phyloP scores from a whole-genome alignment of 2,797 vertebrate species.

The Nannoperca obscura region DNA sequence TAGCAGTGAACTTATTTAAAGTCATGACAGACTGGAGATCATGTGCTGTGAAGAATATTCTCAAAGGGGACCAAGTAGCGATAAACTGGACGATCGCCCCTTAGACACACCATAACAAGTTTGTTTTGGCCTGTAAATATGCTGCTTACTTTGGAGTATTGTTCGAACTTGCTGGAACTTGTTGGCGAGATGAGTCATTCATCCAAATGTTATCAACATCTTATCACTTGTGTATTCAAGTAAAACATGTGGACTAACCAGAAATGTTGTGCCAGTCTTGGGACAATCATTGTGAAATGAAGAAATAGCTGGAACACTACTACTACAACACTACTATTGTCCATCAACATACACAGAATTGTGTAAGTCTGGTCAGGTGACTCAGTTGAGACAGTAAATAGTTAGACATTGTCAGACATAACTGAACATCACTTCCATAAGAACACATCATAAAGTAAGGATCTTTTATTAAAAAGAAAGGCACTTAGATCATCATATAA shows the following conservation, averaged over 20 bases:
- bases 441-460: not conserved
- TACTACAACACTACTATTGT: too few relatives aligned
- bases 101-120: not conserved
- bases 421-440: not conserved
- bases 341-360: too few relatives aligned
- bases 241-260: not conserved
- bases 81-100: constrained; percentile 18
- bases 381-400: too few relatives aligned
- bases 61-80: not conserved
- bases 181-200: not conserved
- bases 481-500: not conserved
- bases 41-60: not conserved
- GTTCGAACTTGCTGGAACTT: not conserved
- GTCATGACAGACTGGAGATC: constrained; percentile 7
- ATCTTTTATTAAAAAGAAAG: not conserved
- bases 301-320: not conserved
- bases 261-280: not conserved
- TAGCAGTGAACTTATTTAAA: constrained; percentile 1
- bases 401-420: not conserved
- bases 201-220: not conserved
- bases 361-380: too few relatives aligned
- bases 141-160: not conserved
- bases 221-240: not conserved
- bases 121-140: constrained; percentile 7
- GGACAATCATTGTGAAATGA: not conserved